These are phyloP conservation scores for Tenthredo mesomela DNA, from an alignment of 2,888 invertebrate species.

Conservation along the genomic window DNA sequence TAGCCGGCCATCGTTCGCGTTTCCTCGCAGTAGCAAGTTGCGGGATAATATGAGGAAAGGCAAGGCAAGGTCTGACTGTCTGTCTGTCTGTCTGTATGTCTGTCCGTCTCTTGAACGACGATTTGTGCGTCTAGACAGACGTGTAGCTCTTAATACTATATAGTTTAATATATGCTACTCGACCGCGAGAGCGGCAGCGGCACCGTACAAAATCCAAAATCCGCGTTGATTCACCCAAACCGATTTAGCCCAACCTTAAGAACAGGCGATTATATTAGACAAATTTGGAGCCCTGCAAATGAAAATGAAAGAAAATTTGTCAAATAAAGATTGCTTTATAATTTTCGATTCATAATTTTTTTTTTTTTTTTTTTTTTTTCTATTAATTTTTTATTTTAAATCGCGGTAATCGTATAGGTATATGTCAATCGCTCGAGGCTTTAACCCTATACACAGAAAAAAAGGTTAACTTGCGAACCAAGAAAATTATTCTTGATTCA, in stretches of 20 bases:
- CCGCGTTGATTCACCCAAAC: slow-evolving; percentile 71
- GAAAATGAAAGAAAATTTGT: no score
- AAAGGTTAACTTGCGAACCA: no score
- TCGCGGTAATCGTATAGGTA: not conserved
- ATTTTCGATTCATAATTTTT: no score
- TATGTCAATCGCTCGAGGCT: not conserved
- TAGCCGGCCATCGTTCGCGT: slow-evolving; percentile 27
- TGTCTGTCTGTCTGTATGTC: not conserved
- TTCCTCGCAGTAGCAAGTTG: not conserved
- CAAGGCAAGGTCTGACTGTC: slow-evolving; percentile 17
- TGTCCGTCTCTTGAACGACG: slow-evolving; percentile 61
- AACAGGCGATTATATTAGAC: slow-evolving; percentile 64
- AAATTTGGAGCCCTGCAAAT: slow-evolving; percentile 56
- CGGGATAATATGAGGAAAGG: not conserved
- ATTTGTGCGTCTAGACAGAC: slow-evolving; percentile 74
- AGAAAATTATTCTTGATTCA: no score
- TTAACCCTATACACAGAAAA: no score
- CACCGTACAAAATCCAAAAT: slow-evolving; percentile 58
- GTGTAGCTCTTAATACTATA: slow-evolving; percentile 47
- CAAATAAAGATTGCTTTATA: no score
- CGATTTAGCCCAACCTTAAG: slow-evolving; percentile 67
- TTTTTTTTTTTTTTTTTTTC: not conserved
- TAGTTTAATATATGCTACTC: slow-evolving; percentile 44
- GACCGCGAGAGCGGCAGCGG: slow-evolving; percentile 47
- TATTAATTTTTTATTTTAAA: not conserved